These are phyloP conservation scores for Calidris pugnax DNA, from an alignment of 2,113 vertebrate genomes.

Conservation along the genomic window DNA sequence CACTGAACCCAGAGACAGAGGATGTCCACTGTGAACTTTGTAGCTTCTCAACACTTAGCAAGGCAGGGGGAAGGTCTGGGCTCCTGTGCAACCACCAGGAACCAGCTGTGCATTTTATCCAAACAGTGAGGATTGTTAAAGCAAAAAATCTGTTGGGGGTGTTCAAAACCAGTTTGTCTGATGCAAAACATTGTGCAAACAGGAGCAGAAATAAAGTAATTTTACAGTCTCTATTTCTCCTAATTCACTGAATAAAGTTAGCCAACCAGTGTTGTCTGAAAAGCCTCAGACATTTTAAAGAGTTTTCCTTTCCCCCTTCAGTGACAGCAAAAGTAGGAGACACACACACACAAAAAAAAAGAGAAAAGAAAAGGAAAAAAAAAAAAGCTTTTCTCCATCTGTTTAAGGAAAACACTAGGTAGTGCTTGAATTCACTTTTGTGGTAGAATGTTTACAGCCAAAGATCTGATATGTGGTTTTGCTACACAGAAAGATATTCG, in stretches of 20 bases:
- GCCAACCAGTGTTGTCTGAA: not conserved
- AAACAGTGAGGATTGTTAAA: not conserved
- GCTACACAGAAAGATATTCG: not conserved
- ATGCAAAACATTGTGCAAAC: not conserved
- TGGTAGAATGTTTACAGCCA: not conserved
- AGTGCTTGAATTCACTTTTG: not conserved
- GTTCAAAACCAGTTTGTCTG: not conserved
- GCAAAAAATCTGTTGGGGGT: not conserved
- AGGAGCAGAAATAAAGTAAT: not conserved
- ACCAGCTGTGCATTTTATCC: not conserved
- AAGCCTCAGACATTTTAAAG: not conserved
- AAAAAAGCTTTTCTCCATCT: not conserved
- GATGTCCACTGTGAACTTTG: not conserved
- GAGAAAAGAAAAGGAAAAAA: too few species aligned
- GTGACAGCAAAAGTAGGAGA: not conserved
- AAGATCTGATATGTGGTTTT: not conserved
- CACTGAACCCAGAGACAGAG: not conserved
- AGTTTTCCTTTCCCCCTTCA: not conserved
- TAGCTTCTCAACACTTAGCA: not conserved
- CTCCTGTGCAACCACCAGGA: not conserved
- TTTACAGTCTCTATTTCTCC: not conserved
- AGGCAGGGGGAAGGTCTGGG: not conserved
- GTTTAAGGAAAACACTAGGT: not conserved
- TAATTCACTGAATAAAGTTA: not conserved
- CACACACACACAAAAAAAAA: too few species aligned